These are phyloP conservation scores for Glaucidium brasilianum DNA, from an alignment of 2,113 vertebrate species.

Conservation along the genomic window DNA sequence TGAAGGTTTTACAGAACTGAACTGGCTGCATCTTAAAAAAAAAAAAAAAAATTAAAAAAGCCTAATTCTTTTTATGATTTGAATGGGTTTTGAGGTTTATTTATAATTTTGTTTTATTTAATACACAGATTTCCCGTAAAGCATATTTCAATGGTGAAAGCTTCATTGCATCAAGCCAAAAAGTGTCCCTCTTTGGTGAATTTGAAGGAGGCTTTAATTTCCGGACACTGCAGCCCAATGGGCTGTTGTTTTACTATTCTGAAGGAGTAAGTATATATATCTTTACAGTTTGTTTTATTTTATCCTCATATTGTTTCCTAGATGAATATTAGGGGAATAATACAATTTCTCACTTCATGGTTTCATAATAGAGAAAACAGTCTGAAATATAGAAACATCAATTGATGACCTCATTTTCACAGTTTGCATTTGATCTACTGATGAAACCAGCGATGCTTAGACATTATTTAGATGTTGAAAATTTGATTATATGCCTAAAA, in stretches of 20 bases:
- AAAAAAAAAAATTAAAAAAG: neutral
- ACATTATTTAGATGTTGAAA: neutral
- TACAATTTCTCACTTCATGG: neutral
- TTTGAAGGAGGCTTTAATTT: constrained; percentile 97
- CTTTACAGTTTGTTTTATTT: neutral
- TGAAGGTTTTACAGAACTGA: neutral
- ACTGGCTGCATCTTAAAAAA: neutral
- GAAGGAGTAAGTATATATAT: constrained; percentile 81
- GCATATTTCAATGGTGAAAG: constrained; percentile 92
- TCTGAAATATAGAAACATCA: neutral
- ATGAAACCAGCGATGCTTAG: neutral
- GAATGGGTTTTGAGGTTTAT: neutral
- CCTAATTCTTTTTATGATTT: neutral
- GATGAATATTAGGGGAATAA: neutral
- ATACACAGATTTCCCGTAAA: constrained; percentile 87
- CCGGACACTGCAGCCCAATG: constrained; percentile 85
- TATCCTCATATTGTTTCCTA: neutral
- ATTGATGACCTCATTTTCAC: neutral
- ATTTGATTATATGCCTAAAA: neutral
- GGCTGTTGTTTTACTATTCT: constrained; percentile 86
- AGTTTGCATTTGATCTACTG: neutral
- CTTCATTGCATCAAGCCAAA: constrained; percentile 88
- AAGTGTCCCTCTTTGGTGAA: constrained; percentile 81
- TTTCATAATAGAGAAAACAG: neutral
- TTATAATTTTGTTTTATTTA: neutral